A percentile compares a stretch with the other conserved stretches of the same genome.
Evolutionary conservation across 1,140 invertebrate species (phyloP).

Genomic region (Drosophila persimilis): DNA sequence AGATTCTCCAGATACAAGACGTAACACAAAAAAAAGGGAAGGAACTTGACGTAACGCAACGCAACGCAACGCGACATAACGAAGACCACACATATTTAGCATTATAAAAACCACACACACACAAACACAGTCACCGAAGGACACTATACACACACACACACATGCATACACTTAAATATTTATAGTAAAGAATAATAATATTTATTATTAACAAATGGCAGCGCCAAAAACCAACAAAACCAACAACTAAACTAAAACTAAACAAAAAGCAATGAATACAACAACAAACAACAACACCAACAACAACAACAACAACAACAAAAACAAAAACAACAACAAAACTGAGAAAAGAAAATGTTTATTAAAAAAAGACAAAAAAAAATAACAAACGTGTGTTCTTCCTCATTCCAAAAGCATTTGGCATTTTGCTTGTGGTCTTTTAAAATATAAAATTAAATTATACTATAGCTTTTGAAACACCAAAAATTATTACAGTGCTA

Average conservation of each 20-base stretch:
- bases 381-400: conserved; percentile 46
- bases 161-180: conserved; percentile 62
- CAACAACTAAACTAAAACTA: conserved; percentile 42
- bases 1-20: conserved; percentile 16
- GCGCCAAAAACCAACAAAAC: conserved; percentile 47
- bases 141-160: conserved; percentile 18
- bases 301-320: conserved; percentile 34
- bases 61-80: conserved; percentile 19
- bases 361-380: conserved; percentile 63
- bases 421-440: too few species aligned
- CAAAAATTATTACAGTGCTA: too few species aligned
- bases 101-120: conserved; percentile 30
- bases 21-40: conserved; percentile 4
- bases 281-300: conserved; percentile 57
- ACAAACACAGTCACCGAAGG: background rate
- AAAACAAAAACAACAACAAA: conserved; percentile 44
- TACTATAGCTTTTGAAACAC: too few species aligned
- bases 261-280: conserved; percentile 60
- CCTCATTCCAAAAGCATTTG: conserved; percentile 36
- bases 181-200: conserved; percentile 78
- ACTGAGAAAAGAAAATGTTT: conserved; percentile 65
- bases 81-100: conserved; percentile 42
- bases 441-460: too few species aligned
- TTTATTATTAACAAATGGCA: conserved; percentile 70
- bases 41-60: background rate